Evolutionary conservation across 1,140 invertebrate genomes (phyloP).

Genomic region (Caenorhabditis tropicalis): DNA sequence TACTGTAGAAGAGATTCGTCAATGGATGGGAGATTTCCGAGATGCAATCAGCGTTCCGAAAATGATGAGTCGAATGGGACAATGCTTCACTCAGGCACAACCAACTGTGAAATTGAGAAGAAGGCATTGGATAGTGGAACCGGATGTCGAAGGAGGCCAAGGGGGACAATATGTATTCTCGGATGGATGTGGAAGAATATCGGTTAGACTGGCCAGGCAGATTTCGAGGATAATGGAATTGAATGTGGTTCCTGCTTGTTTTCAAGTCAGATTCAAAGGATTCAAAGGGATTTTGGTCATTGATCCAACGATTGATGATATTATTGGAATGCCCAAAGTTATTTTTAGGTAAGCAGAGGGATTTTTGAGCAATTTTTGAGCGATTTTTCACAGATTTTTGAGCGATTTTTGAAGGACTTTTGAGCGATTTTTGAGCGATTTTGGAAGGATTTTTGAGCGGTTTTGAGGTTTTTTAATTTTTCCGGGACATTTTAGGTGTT

Average conservation of each 20-base stretch:
- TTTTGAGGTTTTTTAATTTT: too few species aligned
- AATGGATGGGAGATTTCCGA: constrained; percentile 67
- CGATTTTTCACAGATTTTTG: too few species aligned
- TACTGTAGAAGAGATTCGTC: constrained; percentile 60
- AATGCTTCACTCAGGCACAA: constrained; percentile 68
- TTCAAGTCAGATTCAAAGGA: constrained; percentile 64
- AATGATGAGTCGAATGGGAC: constrained; percentile 70
- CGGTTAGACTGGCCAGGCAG: constrained; percentile 40
- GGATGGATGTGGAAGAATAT: constrained; percentile 58
- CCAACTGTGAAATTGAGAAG: not conserved
- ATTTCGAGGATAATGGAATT: constrained; percentile 45
- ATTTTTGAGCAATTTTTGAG: not conserved
- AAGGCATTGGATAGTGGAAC: constrained; percentile 42
- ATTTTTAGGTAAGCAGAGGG: constrained; percentile 33
- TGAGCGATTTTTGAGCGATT: not conserved
- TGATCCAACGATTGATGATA: constrained; percentile 60
- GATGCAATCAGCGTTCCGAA: constrained; percentile 66
- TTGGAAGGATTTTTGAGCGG: not conserved
- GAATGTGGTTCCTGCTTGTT: constrained; percentile 48
- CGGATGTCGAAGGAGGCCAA: constrained; percentile 48
- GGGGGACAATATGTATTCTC: constrained; percentile 53
- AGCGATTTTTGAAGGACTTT: not conserved
- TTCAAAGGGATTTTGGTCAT: constrained; percentile 70
- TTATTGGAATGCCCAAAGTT: constrained; percentile 17
- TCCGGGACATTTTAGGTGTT: too few species aligned